Evolutionary conservation across 2,888 invertebrate genomes (phyloP).

Genomic region (Parasteatoda lunata): DNA sequence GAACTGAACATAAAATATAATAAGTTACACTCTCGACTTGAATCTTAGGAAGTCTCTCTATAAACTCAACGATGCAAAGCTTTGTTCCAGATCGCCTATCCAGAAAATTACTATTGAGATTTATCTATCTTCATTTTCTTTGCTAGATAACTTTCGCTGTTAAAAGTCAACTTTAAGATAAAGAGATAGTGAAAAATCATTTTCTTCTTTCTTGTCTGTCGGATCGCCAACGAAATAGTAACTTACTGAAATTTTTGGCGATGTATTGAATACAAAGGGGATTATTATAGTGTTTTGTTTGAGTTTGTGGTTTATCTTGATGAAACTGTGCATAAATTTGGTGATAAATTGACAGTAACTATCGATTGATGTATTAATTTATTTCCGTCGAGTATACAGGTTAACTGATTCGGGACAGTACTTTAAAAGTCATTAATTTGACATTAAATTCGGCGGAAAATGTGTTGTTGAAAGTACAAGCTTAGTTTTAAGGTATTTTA

Average conservation of each 20-base stretch:
- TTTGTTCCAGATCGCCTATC: slow-evolving; percentile 35
- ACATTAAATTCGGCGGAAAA: too few species aligned
- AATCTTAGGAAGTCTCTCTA: too few species aligned
- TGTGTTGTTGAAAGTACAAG: too few species aligned
- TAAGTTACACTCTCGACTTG: too few species aligned
- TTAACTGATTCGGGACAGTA: too few species aligned
- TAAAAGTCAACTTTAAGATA: slow-evolving; percentile 18
- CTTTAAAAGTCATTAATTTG: too few species aligned
- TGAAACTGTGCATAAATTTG: too few species aligned
- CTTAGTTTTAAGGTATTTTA: too few species aligned
- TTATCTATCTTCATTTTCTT: slow-evolving; percentile 36
- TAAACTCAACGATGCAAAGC: slow-evolving; percentile 37
- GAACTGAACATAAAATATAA: too few species aligned
- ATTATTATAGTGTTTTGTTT: slow-evolving; percentile 5
- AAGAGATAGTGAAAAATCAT: slow-evolving; percentile 39
- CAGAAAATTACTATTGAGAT: slow-evolving; percentile 40
- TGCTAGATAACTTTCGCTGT: slow-evolving; percentile 40
- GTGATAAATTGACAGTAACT: too few species aligned
- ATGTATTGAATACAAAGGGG: neutral
- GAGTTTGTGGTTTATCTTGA: slow-evolving; percentile 13
- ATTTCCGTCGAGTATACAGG: too few species aligned
- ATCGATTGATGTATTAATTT: too few species aligned
- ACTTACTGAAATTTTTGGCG: slow-evolving; percentile 2
- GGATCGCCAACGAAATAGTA: slow-evolving; percentile 1
- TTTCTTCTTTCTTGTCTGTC: slow-evolving; percentile 26